These are phyloP conservation scores for Aurelia sp. DNA, from an alignment of 30 jellyfish, hydroid and myxozoan species.

Conservation along the genomic window DNA sequence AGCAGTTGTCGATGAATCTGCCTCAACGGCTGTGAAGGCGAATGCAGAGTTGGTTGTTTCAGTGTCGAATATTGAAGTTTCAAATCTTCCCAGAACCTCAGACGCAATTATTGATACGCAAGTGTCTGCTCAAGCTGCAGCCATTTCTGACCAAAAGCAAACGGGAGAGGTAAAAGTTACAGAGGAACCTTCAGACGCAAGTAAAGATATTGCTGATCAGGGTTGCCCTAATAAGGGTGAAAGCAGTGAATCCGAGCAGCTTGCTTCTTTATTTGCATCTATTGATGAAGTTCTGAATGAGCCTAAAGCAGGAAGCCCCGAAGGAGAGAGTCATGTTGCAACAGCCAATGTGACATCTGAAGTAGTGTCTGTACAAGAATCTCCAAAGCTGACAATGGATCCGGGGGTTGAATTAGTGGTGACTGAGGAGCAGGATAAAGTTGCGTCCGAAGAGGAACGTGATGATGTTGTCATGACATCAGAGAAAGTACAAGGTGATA, in stretches of 20 bases:
- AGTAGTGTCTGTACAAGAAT: constrained; percentile 7
- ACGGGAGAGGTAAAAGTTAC: no score
- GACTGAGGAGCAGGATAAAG: background rate
- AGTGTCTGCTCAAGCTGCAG: no score
- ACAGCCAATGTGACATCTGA: background rate
- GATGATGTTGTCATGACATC: background rate
- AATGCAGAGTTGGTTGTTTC: no score
- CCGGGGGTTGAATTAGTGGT: background rate
- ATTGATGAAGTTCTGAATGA: constrained; percentile 49
- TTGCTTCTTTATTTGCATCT: constrained; percentile 26
- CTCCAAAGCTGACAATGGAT: background rate
- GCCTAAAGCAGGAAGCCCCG: background rate
- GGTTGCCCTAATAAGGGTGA: background rate
- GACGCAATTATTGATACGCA: no score
- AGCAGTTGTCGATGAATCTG: no score
- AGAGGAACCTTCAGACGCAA: no score
- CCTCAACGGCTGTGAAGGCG: no score
- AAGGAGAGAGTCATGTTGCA: background rate
- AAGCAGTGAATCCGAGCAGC: background rate
- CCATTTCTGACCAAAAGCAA: no score
- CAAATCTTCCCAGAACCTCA: no score
- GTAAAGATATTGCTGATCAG: background rate
- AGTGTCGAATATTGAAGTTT: no score
- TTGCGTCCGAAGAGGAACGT: background rate
- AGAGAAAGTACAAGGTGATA: background rate